Evolutionary conservation across 2,797 vertebrate species (phyloP), one percentile per base, ranked within the genome.

Genomic region (Poecilia wingei): DNA sequence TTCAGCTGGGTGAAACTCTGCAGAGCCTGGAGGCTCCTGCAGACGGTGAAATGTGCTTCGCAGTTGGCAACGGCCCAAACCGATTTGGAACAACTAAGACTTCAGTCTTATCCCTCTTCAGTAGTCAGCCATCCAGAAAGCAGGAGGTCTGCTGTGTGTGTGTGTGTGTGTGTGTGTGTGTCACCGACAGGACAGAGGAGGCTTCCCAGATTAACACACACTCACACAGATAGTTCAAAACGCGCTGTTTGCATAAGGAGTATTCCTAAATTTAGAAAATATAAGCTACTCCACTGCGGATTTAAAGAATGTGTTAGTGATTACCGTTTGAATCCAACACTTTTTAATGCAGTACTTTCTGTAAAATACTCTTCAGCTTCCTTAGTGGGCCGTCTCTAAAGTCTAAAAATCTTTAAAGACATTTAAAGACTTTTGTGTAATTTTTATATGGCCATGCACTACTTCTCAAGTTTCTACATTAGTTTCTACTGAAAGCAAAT

Each of bases 21-120:
- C 85, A 78, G 57, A 75, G 47, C 51, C 71, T 78, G 61, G 77
- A 78, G 82, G 79, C 47, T 83, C 79, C 81, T 87, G 80, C 70
- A 85, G 79, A 82, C 80, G 78, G 77, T 84, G 71, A 83, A 82
- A 90, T 88, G 83, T 86, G 85, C 84, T 89, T 78, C 85, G 75
- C 79, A 51, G 47, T 78, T 90, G 90, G 89, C 86, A 72, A 64
- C 55, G 76, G 78, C 82, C 88, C 91, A 89, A 91, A 85, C 87
- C 73, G 83, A 85, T 92, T 87, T 88, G 74, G 82, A 85, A 85
- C 83, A 79, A 82, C 85, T 81, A 80, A 86, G 78, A 83, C 84
- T 86, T 82, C 84, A 85, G 79, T 85, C 82, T 93, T 86, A 89
- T 93, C 81, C 90, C 89, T 86, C 90, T 92, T 92, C 90, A 90